These are phyloP conservation scores for Chaenocephalus aceratus DNA, from an alignment of 2,113 vertebrate genomes.

Conservation along the genomic window DNA sequence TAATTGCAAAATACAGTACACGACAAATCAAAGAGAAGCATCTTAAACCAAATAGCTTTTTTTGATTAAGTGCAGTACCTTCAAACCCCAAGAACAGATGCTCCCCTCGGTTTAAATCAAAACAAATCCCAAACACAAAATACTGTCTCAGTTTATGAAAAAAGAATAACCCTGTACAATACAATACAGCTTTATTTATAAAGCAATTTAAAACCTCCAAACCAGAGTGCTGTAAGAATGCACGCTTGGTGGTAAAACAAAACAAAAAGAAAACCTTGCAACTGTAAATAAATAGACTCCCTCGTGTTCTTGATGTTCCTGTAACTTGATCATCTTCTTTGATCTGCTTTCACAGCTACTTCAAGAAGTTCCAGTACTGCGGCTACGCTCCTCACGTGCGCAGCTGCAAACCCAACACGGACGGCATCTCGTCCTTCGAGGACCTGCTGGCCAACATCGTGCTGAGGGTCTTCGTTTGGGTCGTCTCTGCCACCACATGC, in stretches of 20 bases:
- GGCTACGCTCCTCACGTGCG: slow-evolving; percentile 96
- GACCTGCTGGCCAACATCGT: slow-evolving; percentile 94
- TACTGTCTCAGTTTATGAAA: not conserved
- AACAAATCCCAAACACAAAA: too few species aligned
- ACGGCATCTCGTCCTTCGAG: slow-evolving; percentile 96
- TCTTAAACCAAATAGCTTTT: not conserved
- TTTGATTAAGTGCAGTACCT: not conserved
- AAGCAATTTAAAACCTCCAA: too few species aligned
- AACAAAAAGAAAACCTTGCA: not conserved
- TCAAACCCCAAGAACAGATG: not conserved
- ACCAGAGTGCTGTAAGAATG: not conserved
- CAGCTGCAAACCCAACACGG: slow-evolving; percentile 97
- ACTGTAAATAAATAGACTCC: not conserved
- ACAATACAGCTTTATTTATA: too few species aligned
- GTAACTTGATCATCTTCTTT: not conserved
- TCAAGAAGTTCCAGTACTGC: slow-evolving; percentile 99
- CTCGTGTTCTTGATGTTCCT: not conserved
- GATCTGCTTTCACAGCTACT: slow-evolving; percentile 86
- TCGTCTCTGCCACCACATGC: slow-evolving; percentile 95
- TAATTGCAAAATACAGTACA: too few species aligned
- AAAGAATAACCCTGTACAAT: not conserved
- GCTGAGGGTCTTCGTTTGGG: slow-evolving; percentile 97
- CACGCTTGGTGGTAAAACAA: not conserved
- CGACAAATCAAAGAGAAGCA: not conserved
- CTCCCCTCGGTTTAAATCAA: not conserved